Percentiles rank a stretch among this genome's conserved stretches.
These are phyloP conservation scores for Bombus balteatus DNA, from an alignment of 1,140 invertebrate species.

Conservation along the genomic window DNA sequence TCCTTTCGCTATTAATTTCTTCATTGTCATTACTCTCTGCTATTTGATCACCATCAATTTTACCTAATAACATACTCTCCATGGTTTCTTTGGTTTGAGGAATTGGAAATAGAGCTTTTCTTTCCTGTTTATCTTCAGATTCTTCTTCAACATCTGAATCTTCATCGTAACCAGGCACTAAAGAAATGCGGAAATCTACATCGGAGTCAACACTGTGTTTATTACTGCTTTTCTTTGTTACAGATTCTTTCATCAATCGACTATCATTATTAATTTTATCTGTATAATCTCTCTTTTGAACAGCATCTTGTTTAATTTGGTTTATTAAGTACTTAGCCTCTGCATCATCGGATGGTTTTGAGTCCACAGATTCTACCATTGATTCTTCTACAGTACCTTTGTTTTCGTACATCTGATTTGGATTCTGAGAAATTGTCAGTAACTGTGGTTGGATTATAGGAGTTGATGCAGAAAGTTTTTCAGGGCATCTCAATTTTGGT, in stretches of 20 bases:
- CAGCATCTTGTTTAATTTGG: conserved; percentile 14
- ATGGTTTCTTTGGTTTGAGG: conserved; percentile 57
- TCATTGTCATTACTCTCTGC: conserved; percentile 35
- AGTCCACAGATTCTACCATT: neutral
- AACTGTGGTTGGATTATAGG: conserved; percentile 25
- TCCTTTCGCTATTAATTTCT: neutral
- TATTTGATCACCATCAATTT: conserved; percentile 18
- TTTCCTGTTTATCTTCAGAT: conserved; percentile 40
- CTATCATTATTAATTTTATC: neutral
- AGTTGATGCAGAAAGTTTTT: conserved; percentile 14
- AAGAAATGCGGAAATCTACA: conserved; percentile 77
- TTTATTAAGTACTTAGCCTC: conserved; percentile 29
- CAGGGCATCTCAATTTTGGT: neutral
- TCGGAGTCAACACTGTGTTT: conserved; percentile 7
- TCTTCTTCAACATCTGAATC: conserved; percentile 84
- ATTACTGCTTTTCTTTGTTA: conserved; percentile 3
- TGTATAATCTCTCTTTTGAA: neutral
- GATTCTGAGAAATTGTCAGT: neutral
- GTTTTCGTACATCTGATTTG: neutral
- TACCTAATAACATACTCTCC: conserved; percentile 34
- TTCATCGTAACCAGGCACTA: conserved; percentile 85
- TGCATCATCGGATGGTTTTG: neutral
- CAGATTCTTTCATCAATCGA: neutral
- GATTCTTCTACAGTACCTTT: neutral
- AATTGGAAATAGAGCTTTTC: conserved; percentile 81